Evolutionary conservation across 2,113 vertebrate species (phyloP).

Genomic region (Capra hircus): DNA sequence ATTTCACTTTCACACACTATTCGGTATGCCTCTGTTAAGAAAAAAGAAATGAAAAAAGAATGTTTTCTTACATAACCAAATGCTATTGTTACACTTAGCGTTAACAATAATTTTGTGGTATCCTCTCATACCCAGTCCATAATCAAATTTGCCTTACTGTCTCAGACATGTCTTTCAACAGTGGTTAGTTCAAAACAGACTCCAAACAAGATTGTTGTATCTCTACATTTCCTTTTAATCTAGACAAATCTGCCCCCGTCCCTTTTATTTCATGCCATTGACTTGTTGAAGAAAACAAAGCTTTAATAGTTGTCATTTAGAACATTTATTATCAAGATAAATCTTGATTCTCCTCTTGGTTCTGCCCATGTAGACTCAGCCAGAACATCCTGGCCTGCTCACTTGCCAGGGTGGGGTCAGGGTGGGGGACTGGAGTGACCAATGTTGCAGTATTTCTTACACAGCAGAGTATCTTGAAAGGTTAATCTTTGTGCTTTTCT

Average conservation of each 20-base stretch:
- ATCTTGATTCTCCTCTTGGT: neutral
- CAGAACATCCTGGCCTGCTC: neutral
- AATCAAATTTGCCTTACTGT: constrained; percentile 36
- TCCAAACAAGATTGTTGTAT: neutral
- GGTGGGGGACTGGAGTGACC: neutral
- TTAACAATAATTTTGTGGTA: constrained; percentile 24
- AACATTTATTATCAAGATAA: neutral
- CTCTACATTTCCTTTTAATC: neutral
- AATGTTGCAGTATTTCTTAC: neutral
- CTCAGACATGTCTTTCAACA: constrained; percentile 45
- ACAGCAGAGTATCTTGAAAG: constrained; percentile 32
- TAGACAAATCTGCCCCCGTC: neutral
- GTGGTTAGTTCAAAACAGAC: constrained; percentile 37
- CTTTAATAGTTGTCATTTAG: constrained; percentile 40
- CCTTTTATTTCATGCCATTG: constrained; percentile 17
- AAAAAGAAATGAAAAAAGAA: neutral
- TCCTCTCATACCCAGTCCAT: neutral
- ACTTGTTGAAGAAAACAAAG: constrained; percentile 47
- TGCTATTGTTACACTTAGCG: neutral
- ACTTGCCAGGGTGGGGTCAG: neutral
- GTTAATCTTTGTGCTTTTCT: constrained; percentile 51
- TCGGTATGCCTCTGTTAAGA: neutral
- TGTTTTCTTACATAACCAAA: constrained; percentile 29
- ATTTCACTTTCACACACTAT: neutral
- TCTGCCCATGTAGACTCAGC: neutral